A percentile compares a stretch with the other conserved stretches of the same genome.
Evolutionary conservation across 92 coral and sea anemone genomes (phyloP).

Genomic region (Montipora capitata): DNA sequence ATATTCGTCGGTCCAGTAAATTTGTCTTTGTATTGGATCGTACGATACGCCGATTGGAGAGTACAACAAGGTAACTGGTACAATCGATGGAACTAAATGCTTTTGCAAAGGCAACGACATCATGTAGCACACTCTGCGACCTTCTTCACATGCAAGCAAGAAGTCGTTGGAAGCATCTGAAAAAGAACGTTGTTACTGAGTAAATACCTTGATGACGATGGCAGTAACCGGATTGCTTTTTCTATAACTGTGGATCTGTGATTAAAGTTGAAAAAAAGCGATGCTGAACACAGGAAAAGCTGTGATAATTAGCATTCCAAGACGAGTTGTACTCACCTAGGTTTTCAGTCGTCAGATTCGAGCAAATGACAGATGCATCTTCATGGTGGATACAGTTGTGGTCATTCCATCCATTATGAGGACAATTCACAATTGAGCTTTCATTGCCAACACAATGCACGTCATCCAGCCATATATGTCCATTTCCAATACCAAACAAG

Average conservation of each 20-base stretch:
- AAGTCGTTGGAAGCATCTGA: conserved; percentile 14
- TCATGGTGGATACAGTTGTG: conserved; percentile 10
- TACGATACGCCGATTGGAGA: conserved; percentile 53
- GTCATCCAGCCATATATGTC: conserved; percentile 39
- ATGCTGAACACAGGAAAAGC: too few species aligned
- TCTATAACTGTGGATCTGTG: too few species aligned
- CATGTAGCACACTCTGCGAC: conserved; percentile 16
- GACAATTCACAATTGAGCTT: conserved; percentile 25
- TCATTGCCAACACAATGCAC: conserved; percentile 33
- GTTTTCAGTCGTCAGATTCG: background rate
- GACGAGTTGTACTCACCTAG: background rate
- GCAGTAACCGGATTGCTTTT: too few species aligned
- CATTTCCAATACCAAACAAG: conserved; percentile 38
- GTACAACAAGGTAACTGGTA: background rate
- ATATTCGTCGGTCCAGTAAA: conserved; percentile 64
- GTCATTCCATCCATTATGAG: conserved; percentile 14
- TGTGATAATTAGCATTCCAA: background rate
- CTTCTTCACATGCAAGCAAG: conserved; percentile 5
- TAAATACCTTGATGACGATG: too few species aligned
- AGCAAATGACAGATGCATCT: conserved; percentile 45
- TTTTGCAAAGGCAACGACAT: background rate
- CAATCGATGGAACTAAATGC: background rate
- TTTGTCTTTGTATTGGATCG: conserved; percentile 54
- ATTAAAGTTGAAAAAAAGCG: too few species aligned
- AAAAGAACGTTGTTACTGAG: background rate